A percentile compares a stretch with the other conserved stretches of the same genome.
Conservation (phyloP, 2,888 invertebrate genomes). For the Chalcis sispes region DNA sequence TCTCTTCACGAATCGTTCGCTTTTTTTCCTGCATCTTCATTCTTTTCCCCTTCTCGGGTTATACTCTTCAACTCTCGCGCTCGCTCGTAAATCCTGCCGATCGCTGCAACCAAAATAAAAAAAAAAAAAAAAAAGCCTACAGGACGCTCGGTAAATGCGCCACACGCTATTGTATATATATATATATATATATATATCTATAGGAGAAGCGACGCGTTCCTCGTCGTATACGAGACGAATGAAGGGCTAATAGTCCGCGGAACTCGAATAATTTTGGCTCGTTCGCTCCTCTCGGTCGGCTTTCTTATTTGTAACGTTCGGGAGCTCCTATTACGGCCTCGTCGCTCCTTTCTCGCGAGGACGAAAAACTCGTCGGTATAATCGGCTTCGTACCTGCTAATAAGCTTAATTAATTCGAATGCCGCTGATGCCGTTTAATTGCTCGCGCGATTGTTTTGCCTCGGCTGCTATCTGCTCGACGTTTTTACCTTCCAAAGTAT, state of each 20-base stretch:
- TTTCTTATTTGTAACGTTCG: no score
- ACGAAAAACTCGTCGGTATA: slow-evolving; percentile 7
- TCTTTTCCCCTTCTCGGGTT: neutral
- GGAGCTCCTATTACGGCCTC: no score
- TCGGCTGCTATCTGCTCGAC: no score
- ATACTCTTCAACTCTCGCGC: neutral
- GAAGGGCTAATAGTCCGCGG: slow-evolving; percentile 30
- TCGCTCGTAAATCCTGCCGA: slow-evolving; percentile 41
- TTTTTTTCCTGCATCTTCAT: neutral
- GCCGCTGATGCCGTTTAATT: slow-evolving; percentile 37
- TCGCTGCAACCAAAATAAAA: no score
- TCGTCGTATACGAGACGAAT: no score
- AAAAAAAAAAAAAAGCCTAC: no score
- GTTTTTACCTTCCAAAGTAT: no score
- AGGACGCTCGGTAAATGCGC: no score
- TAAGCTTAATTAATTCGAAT: slow-evolving; percentile 57
- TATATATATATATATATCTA: no score
- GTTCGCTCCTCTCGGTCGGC: neutral
- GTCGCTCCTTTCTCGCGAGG: neutral
- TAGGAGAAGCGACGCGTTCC: no score
- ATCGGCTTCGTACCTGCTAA: slow-evolving; percentile 41
- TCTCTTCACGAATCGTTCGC: no score
- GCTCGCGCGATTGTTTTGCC: neutral
- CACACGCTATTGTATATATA: no score
- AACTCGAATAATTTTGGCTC: slow-evolving; percentile 27